Evolutionary conservation across 2,113 vertebrate genomes (phyloP).

Genomic region (Ageneiosus marmoratus): DNA sequence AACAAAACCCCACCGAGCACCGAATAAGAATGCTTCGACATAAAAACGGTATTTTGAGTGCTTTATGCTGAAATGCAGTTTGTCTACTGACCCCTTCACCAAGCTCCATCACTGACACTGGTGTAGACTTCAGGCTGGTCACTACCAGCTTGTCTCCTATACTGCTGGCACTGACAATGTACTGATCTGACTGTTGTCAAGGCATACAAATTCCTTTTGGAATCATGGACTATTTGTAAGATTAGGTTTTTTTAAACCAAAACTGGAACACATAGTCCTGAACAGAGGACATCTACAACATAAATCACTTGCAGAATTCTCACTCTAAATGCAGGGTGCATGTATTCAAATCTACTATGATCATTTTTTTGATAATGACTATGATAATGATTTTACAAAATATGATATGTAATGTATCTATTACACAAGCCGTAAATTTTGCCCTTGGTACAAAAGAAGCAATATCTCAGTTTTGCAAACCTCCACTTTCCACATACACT

Average conservation of each 20-base stretch:
- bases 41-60: not conserved
- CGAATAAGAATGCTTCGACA: constrained; percentile 6
- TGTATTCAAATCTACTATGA: not conserved
- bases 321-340: not conserved
- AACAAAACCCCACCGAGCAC: constrained; percentile 20
- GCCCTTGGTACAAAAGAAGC: not conserved
- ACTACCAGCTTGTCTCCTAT: constrained; percentile 92
- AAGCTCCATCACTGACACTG: constrained; percentile 84
- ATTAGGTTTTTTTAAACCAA: not conserved
- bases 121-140: constrained; percentile 86
- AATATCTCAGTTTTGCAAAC: not conserved
- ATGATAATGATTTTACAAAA: not conserved
- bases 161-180: constrained; percentile 88
- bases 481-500: not conserved
- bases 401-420: not conserved
- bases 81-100: constrained; percentile 87
- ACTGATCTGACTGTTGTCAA: constrained; percentile 86
- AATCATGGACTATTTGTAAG: not conserved
- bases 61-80: not conserved
- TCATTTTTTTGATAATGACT: too few species aligned
- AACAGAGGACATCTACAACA: not conserved
- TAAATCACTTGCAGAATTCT: not conserved
- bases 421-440: not conserved
- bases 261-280: not conserved
- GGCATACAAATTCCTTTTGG: constrained; percentile 53